phyloP scores from a whole-genome alignment of 1,140 invertebrate genomes.

The Andrena cerasifolii region DNA sequence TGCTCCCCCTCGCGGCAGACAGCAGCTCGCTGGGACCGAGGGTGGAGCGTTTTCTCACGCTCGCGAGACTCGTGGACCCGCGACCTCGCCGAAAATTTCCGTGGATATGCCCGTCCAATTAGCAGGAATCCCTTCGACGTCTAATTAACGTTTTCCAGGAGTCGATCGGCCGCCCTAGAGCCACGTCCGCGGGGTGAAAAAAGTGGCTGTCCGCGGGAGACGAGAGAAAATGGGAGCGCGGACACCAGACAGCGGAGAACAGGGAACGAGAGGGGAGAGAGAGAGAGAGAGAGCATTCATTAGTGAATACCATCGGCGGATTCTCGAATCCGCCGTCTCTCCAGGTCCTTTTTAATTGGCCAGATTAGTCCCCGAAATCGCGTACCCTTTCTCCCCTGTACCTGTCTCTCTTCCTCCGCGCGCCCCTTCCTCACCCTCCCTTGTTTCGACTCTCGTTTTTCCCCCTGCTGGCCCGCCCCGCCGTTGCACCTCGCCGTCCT shows the following conservation, averaged over 20 bases:
- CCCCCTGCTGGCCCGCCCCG: not conserved
- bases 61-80: constrained; percentile 1
- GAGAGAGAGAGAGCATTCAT: constrained; percentile 72
- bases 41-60: constrained; percentile 59
- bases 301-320: constrained; percentile 80
- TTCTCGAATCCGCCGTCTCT: constrained; percentile 64
- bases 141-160: constrained; percentile 82
- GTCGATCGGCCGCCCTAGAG: constrained; percentile 41
- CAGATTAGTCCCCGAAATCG: constrained; percentile 79
- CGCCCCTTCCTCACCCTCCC: too few relatives aligned
- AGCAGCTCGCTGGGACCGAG: not conserved
- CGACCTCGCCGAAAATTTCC: constrained; percentile 41
- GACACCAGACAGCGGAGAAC: not conserved
- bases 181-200: constrained; percentile 9
- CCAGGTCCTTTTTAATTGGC: constrained; percentile 78
- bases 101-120: constrained; percentile 44
- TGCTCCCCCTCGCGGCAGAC: not conserved
- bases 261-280: not conserved
- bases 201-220: not conserved
- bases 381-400: constrained; percentile 46
- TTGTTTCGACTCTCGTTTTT: not conserved
- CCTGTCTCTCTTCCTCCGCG: not conserved
- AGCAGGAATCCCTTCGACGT: constrained; percentile 51
- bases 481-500: constrained; percentile 42
- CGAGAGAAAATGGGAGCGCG: constrained; percentile 2